Percentiles rank a stretch among this genome's conserved stretches.
Evolutionary conservation across 2,888 invertebrate genomes (phyloP).

Genomic region (Nycteola revayana): DNA sequence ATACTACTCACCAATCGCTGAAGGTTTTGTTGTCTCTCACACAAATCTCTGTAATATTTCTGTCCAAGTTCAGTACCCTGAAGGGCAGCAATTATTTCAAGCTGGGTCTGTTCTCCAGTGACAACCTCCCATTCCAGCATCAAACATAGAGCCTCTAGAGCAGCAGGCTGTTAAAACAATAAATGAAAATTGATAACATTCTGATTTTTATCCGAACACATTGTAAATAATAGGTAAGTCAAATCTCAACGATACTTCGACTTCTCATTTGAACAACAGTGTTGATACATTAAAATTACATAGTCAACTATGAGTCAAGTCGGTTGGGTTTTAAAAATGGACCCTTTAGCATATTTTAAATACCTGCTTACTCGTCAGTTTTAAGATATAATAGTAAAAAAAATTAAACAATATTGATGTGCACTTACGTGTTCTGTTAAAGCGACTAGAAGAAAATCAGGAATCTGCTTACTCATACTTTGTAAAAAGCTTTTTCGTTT

Average conservation of each 20-base stretch:
- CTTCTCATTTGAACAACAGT: no score
- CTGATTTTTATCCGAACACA: no score
- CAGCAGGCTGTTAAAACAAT: slow-evolving; percentile 70
- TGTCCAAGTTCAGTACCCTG: slow-evolving; percentile 87
- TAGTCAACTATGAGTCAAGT: no score
- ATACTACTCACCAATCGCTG: slow-evolving; percentile 85
- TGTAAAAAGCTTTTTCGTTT: slow-evolving; percentile 88
- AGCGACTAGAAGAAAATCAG: slow-evolving; percentile 87
- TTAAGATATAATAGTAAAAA: no score
- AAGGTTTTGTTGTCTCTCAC: slow-evolving; percentile 87
- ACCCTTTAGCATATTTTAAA: no score
- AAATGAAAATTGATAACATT: background rate
- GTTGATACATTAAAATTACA: no score
- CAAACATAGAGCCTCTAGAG: slow-evolving; percentile 86
- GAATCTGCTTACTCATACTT: slow-evolving; percentile 85
- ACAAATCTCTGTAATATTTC: slow-evolving; percentile 85
- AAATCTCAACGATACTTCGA: no score
- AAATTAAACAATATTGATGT: no score
- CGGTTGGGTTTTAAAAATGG: no score
- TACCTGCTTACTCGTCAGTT: no score
- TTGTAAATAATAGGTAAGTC: no score
- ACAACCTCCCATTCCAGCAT: slow-evolving; percentile 89
- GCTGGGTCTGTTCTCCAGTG: slow-evolving; percentile 79
- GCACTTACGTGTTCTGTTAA: slow-evolving; percentile 83
- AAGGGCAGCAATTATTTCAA: slow-evolving; percentile 88